Evolutionary conservation across 2,888 invertebrate species (phyloP).

Genomic region (Sinhomidia bicolor): DNA sequence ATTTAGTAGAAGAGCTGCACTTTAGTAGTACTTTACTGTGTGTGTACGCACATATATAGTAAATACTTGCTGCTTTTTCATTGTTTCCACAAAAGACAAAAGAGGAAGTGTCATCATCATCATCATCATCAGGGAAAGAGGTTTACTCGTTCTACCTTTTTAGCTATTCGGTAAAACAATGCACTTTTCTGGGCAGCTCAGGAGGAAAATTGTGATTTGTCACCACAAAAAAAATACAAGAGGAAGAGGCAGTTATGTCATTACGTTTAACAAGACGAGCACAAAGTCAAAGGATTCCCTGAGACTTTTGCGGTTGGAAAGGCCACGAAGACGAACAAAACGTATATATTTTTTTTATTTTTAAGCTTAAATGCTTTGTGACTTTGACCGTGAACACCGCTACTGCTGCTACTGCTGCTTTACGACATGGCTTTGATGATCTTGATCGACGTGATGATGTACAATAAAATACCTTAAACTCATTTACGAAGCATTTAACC

Average conservation of each 20-base stretch:
- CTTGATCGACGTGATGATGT: not conserved
- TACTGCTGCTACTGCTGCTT: not conserved
- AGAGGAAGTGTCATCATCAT: not conserved
- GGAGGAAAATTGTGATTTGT: conserved; percentile 61
- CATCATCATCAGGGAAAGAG: not conserved
- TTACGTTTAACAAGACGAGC: conserved; percentile 40
- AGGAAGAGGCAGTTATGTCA: conserved; percentile 16
- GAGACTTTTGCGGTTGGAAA: conserved; percentile 66
- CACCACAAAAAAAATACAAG: conserved; percentile 47
- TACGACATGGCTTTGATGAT: not conserved
- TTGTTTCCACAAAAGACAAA: conserved; percentile 56
- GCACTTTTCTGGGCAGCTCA: conserved; percentile 55
- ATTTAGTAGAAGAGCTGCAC: not conserved
- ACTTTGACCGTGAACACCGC: conserved; percentile 52
- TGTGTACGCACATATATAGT: too few relatives aligned
- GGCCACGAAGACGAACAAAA: conserved; percentile 29
- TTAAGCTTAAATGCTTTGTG: conserved; percentile 23
- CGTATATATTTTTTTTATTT: not conserved
- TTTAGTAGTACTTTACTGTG: not conserved
- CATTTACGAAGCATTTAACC: not conserved
- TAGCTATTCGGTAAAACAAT: conserved; percentile 43
- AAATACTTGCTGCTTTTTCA: conserved; percentile 13
- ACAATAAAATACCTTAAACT: not conserved
- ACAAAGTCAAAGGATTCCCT: conserved; percentile 48
- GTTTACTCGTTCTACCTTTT: not conserved